Conservation (phyloP, 2,888 invertebrate species). For the Omphaloscelis lunosa region DNA sequence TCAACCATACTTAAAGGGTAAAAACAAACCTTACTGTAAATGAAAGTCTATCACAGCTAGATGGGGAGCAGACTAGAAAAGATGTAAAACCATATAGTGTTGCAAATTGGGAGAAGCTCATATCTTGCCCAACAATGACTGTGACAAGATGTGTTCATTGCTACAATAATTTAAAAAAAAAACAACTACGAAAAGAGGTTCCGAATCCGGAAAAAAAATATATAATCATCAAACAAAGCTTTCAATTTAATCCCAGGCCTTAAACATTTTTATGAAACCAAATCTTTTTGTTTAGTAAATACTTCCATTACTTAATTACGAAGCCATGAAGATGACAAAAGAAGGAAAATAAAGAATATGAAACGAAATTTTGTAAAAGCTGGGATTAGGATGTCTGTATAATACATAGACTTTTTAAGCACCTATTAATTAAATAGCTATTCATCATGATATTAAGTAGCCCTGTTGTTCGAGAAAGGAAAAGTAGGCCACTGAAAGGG, state of each 20-base stretch:
- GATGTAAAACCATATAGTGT: not conserved
- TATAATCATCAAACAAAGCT: constrained; percentile 4
- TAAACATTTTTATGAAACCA: constrained; percentile 15
- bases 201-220: not conserved
- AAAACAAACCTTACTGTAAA: not conserved
- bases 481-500: constrained; percentile 38
- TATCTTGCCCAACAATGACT: not conserved
- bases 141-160: not conserved
- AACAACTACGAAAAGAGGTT: too few species aligned
- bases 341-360: constrained; percentile 28
- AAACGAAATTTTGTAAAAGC: constrained; percentile 21
- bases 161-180: not conserved
- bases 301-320: constrained; percentile 43
- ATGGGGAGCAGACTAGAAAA: not conserved
- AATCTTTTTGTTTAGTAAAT: constrained; percentile 34
- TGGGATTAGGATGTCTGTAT: constrained; percentile 31
- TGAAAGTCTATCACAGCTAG: not conserved
- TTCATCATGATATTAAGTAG: constrained; percentile 31
- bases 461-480: constrained; percentile 22
- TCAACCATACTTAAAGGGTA: too few species aligned
- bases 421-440: constrained; percentile 42
- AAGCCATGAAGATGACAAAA: constrained; percentile 31
- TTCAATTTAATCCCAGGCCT: constrained; percentile 6
- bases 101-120: not conserved
- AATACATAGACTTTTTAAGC: constrained; percentile 34